Percentiles rank a stretch among this genome's conserved stretches.
Conservation (phyloP, 2,113 vertebrate genomes). For the Sterrhoptilus dennistouni region DNA sequence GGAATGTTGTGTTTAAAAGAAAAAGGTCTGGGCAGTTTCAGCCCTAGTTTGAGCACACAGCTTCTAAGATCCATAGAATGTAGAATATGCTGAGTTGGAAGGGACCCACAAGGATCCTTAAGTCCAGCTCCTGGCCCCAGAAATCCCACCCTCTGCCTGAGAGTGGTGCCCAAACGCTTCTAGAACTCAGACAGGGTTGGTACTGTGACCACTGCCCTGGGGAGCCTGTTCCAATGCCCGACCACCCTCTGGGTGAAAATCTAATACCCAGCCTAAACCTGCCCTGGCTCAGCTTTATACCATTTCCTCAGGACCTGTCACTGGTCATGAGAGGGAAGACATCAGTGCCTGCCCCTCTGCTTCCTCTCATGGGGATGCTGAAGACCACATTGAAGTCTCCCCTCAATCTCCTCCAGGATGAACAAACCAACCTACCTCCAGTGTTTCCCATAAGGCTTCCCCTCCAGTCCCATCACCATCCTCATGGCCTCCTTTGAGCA, state of each 20-base stretch:
- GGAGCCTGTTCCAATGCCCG: fast-evolving
- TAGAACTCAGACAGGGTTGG: not conserved
- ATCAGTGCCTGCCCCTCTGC: not conserved
- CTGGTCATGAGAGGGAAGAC: too few species aligned
- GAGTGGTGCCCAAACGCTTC: fast-evolving
- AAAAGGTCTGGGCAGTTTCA: not conserved
- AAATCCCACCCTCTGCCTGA: not conserved
- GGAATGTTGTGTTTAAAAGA: not conserved
- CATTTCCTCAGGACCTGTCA: not conserved
- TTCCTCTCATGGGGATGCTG: not conserved
- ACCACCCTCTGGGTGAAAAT: not conserved
- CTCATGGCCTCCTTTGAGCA: not conserved
- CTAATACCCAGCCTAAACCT: not conserved
- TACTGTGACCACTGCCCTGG: not conserved
- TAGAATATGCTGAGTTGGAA: not conserved
- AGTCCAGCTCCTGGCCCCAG: not conserved
- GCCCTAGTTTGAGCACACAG: not conserved
- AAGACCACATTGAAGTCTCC: not conserved
- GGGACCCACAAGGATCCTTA: fast-evolving
- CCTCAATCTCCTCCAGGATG: not conserved
- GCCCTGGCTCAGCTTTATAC: not conserved
- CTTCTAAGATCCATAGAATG: not conserved
- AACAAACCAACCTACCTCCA: too few species aligned
- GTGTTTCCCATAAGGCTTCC: not conserved
- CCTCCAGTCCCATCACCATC: not conserved